These are phyloP conservation scores for Callipepla californica DNA, from an alignment of 2,113 vertebrate genomes.

Conservation along the genomic window DNA sequence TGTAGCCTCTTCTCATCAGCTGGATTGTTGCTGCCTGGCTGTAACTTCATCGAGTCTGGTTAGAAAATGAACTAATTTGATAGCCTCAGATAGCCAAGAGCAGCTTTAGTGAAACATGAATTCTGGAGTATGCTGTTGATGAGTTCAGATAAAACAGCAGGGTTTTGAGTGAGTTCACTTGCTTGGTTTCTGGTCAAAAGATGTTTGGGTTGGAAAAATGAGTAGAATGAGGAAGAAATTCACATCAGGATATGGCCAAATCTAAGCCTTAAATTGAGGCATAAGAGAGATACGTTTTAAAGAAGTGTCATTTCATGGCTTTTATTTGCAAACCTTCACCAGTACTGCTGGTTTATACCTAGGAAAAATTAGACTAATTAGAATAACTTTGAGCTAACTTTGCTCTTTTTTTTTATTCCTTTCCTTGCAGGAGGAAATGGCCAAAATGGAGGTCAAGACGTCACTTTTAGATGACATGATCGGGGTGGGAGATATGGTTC, in stretches of 20 bases:
- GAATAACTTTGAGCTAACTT: background rate
- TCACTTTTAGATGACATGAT: slow-evolving; percentile 98
- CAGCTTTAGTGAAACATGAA: background rate
- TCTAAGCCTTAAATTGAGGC: background rate
- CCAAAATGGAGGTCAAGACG: slow-evolving; percentile 96
- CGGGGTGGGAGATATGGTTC: slow-evolving; percentile 98
- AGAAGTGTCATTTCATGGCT: background rate
- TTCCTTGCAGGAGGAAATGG: slow-evolving; percentile 79
- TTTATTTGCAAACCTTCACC: background rate
- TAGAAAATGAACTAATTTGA: background rate
- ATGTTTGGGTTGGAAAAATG: background rate
- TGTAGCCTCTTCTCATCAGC: background rate
- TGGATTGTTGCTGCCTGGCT: background rate
- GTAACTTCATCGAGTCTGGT: background rate
- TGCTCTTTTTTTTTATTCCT: background rate
- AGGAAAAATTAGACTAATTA: background rate
- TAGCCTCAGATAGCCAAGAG: background rate
- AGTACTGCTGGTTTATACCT: background rate
- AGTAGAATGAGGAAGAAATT: background rate
- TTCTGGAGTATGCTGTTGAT: background rate
- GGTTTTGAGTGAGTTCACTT: background rate
- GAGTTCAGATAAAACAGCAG: background rate
- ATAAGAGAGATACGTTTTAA: too few species aligned
- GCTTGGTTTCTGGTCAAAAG: background rate
- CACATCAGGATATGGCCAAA: background rate